phyloP scores from a whole-genome alignment of 2,113 vertebrate genomes.

The Chaenogobius annularis region DNA sequence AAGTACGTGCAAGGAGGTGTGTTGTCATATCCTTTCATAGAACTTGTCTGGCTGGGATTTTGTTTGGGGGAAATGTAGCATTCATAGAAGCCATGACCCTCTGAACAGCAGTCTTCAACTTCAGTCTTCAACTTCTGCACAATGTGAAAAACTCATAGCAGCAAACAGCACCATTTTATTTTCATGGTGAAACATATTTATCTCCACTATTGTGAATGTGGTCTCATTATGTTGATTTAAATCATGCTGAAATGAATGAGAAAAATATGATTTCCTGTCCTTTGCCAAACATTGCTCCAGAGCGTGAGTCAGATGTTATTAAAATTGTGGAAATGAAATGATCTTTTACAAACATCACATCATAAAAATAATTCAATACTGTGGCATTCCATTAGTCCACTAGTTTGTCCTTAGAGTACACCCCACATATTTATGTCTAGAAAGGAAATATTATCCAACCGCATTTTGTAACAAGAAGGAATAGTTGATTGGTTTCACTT shows the following conservation, averaged over 20 bases:
- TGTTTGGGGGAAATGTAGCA: conserved; percentile 24
- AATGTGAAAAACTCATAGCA: conserved; percentile 21
- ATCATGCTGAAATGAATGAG: conserved; percentile 35
- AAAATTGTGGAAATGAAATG: conserved; percentile 37
- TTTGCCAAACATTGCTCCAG: conserved; percentile 18
- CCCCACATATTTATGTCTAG: conserved; percentile 9
- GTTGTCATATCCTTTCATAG: not conserved
- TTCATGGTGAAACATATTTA: not conserved
- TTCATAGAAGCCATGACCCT: conserved; percentile 27
- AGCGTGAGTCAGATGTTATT: conserved; percentile 52
- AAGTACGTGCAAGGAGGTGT: not conserved
- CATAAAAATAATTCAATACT: conserved; percentile 37
- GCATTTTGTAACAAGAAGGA: too few species aligned
- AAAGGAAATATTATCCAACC: not conserved
- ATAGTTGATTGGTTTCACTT: too few species aligned
- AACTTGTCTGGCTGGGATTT: not conserved
- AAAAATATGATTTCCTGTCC: conserved; percentile 48
- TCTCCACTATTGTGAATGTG: conserved; percentile 19
- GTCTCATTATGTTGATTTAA: conserved; percentile 34
- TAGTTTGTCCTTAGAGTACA: not conserved
- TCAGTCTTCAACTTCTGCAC: too few species aligned
- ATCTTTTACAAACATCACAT: conserved; percentile 27
- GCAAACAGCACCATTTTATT: conserved; percentile 12
- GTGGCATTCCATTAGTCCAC: conserved; percentile 6
- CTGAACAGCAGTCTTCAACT: too few species aligned